Evolutionary conservation across 1,140 invertebrate species (phyloP), one percentile per base, ranked within the genome.

Genomic region (Nilaparvata lugens): DNA sequence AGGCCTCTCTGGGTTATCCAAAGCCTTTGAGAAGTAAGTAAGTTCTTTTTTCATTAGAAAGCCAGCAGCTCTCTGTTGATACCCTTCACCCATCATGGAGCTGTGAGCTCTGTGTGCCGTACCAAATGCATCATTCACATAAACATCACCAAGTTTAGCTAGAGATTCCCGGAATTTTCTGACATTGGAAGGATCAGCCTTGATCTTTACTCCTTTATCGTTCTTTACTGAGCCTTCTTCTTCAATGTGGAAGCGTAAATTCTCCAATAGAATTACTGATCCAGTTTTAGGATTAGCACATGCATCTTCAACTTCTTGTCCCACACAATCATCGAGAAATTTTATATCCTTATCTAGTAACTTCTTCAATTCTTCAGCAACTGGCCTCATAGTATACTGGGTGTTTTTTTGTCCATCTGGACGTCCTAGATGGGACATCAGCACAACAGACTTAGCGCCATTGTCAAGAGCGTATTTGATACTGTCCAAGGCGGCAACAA

Each of bases 81-180:
- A 93, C 42, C 91, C 85, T 75, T 94, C 89, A 35, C 90, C 90
- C 81, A 93, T 81, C 89, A 93, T 93, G 0, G 89, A 91, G 68
- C 89, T 95, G 74, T 99, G 97, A 35, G 96, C 95, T 71, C 97
- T 83, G 77, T 99, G 97, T 5, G 97, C 97, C 24, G 97, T 99
- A 70, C 97, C 97, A 78, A 99, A 99, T 16, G 97, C 97, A 84
- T 99, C 97, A 77, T 99, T 99, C 0, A 99, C 88, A 75, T 98
- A 99, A 24, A 99, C 81, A 79, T 99, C 97, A 11, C 95, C 97
- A 18, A 98, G 79, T 71, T 95, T 95, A n/a, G 94, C 85, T 14
- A 99, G 75, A 53, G 93, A 95, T 45, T 83, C 82, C 64, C 94
- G 81, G 77, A 99, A 99, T 63, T 79, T 81, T 58, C 88, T 86